Evolutionary conservation across 2,888 invertebrate species (phyloP).

Genomic region (Hydrotaea cyrtoneurina): DNA sequence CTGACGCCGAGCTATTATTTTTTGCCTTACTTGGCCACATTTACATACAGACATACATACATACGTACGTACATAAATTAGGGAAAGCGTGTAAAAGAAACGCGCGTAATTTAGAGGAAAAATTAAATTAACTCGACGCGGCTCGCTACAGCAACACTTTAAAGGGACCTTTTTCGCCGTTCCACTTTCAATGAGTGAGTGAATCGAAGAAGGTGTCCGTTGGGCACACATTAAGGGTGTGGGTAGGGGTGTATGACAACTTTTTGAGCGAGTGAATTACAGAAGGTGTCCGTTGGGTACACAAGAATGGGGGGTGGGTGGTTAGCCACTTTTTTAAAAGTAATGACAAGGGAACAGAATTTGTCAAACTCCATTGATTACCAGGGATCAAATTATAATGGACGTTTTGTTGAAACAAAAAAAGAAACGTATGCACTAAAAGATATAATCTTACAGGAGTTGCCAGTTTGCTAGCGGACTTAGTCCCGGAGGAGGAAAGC

Average conservation of each 20-base stretch:
- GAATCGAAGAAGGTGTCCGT: not conserved
- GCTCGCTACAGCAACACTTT: slow-evolving; percentile 21
- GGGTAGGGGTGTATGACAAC: not conserved
- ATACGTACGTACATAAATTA: slow-evolving; percentile 31
- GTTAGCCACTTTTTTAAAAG: too few relatives aligned
- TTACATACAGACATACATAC: slow-evolving; percentile 3
- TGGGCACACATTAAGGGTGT: not conserved
- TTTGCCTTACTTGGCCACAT: not conserved
- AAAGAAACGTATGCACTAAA: not conserved
- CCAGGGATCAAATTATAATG: slow-evolving; percentile 17
- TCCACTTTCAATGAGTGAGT: not conserved
- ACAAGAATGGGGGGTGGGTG: too few relatives aligned
- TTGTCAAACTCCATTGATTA: slow-evolving; percentile 12
- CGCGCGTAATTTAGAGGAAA: slow-evolving; percentile 54
- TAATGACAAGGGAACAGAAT: not conserved
- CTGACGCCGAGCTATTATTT: slow-evolving; percentile 26
- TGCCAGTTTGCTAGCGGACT: too few relatives aligned
- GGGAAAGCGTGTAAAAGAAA: slow-evolving; percentile 46
- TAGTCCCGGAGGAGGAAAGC: too few relatives aligned
- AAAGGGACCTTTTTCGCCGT: slow-evolving; percentile 24
- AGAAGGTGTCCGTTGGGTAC: not conserved
- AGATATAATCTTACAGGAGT: too few relatives aligned
- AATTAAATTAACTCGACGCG: slow-evolving; percentile 55
- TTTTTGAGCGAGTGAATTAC: not conserved
- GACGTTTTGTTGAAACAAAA: slow-evolving; percentile 2